Evolutionary conservation across 2,888 invertebrate species (phyloP), one percentile per base, ranked within the genome.

Genomic region (Andrena camellia): DNA sequence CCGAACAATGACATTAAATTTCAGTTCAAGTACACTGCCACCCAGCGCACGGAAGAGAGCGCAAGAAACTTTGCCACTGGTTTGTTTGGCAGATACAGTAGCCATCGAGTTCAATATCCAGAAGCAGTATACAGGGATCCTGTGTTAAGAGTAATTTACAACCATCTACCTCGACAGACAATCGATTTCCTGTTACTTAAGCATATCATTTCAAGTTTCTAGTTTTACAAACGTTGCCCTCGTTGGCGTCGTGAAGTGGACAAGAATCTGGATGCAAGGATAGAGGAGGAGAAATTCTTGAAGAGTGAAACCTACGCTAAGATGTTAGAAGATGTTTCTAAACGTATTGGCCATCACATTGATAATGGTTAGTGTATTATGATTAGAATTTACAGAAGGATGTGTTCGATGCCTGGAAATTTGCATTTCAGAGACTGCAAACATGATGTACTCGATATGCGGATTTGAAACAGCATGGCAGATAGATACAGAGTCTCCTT

Each of bases 381-480:
- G 35, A 26, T 68, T n/a, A 33, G 31, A 23, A 60, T 52, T 52
- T 62, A 48, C 54, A 26, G 52, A 42, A 69, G 23, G n/a, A n/a
- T 29, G 63, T 63, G 26, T 50, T 29, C 2, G 35, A 23, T 17
- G 7, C 2, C 33, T 23, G 29, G 23, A 67, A 33, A 68, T 52
- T 52, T 67, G 50, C 17, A 7, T 90, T 94, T 80, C 94, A 96
- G 96, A 95, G 73, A 95, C 95, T 85, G 95, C 96, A 69, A 94
- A 95, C 79, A 93, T 96, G 57, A 97, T 98, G 94, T 97, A 97
- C 91, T 95, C 95, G 87, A 96, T 96, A 52, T 98, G 98, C 94
- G 96, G 96, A 0, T 98, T 96, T 94, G 98, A 98, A 94, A 97
- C 97, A 4, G 97, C 98, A n/a, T 97, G 97, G 97, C 95, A 96